Base-by-base conservation (phyloP, 2,888 invertebrate species). In the Pyrrhosoma nymphula region DNA sequence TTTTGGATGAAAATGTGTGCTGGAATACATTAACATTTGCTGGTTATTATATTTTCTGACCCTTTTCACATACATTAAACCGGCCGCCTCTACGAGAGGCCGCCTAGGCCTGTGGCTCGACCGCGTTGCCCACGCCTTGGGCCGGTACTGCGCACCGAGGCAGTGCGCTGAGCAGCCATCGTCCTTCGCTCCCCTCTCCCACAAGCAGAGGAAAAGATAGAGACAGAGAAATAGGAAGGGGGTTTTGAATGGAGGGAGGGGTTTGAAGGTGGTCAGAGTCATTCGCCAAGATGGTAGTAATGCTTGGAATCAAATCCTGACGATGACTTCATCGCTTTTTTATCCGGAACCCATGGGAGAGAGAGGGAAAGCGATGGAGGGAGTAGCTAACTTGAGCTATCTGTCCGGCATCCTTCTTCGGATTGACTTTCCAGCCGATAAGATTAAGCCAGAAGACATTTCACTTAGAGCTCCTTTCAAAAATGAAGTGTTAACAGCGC, bases 261-360 rank as follows among this genome's bases (percentile, higher is more conserved):
- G 30, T 82, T 8, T 4, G 82, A 82, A 82, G 82, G 82, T 82
- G 82, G 82, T 47, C 16, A 35, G 18, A 82, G 82, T 35, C 82
- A 82, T 82, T 82, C 82, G 82, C 82, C 82, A 82, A 23, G 69
- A 69, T 26, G 82, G 35, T 35, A 82, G 82, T 82, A 82, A 82
- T 82, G 82, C 82, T 35, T 82, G 30, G 82, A 82, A 82, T 82
- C 30, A 82, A 82, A 82, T 82, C 82, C 35, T 26, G 82, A 82
- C 82, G 82, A 82, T 82, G 82, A 82, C 82, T 82, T 82, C 82
- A 82, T 82, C 82, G 82, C 82, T 35, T 82, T 35, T 82, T 82
- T 35, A 82, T 75, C 75, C 75, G 75, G 75, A n/a, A n/a, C 75
- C 30, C 75, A 75, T 75, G 14, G 82, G 35, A 82, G 82, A 82